phyloP scores from a whole-genome alignment of 2,797 vertebrate species.

The Danionella dracula region DNA sequence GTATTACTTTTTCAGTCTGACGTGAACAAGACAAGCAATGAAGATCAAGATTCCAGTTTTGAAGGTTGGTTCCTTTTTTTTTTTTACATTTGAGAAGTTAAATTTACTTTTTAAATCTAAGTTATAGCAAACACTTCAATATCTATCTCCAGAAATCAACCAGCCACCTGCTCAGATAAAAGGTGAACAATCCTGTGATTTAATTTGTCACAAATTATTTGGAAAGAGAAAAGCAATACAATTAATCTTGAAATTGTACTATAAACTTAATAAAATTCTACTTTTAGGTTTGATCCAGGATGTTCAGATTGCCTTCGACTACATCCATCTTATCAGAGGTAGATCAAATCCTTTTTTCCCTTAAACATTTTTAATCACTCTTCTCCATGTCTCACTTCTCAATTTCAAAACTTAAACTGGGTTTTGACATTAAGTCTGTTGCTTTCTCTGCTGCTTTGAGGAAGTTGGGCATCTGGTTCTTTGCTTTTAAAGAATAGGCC shows the following conservation, averaged over 20 bases:
- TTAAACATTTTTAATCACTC: not conserved
- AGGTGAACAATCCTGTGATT: too few species aligned
- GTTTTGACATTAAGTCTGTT: not conserved
- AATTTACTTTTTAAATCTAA: not conserved
- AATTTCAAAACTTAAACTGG: not conserved
- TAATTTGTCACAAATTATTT: too few species aligned
- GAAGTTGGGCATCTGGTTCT: not conserved
- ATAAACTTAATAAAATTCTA: not conserved
- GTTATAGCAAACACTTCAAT: not conserved
- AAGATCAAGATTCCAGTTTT: rapidly evolving
- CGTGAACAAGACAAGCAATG: rapidly evolving
- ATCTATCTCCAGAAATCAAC: not conserved
- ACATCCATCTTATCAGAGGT: not conserved
- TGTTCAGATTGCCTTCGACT: not conserved
- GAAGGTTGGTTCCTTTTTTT: not conserved
- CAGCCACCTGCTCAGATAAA: too few species aligned
- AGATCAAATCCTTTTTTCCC: not conserved
- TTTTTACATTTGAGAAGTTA: not conserved
- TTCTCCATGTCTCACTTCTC: not conserved
- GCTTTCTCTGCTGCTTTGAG: conserved; percentile 2
- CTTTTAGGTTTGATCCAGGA: not conserved
- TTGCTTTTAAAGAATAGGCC: conserved; percentile 12
- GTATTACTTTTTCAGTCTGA: not conserved
- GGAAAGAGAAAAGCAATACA: too few species aligned
- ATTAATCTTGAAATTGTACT: not conserved